Conservation (phyloP, 37 sponge, comb jelly and placozoan species). For the Halichondria panicea region DNA sequence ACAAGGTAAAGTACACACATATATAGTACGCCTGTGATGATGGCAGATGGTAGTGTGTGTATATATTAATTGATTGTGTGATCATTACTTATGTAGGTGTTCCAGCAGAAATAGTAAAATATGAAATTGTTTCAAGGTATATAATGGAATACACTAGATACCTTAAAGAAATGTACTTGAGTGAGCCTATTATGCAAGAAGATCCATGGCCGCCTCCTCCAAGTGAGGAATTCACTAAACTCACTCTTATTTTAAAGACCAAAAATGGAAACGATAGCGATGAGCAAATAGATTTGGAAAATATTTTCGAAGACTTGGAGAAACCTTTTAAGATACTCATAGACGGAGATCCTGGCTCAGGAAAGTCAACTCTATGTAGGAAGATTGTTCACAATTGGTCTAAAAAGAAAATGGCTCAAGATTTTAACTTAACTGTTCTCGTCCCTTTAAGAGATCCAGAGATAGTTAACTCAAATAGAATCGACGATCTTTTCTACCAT, state of each 20-base stretch:
- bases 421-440: background rate
- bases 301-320: background rate
- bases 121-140: background rate
- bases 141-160: background rate
- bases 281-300: background rate
- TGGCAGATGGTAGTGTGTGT: too few relatives aligned
- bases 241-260: conserved; percentile 2
- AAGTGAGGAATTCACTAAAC: background rate
- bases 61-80: too few relatives aligned
- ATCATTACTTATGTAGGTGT: too few relatives aligned
- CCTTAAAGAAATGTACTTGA: background rate
- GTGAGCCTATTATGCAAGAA: background rate
- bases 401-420: background rate
- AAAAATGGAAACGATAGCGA: background rate
- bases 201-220: conserved; percentile 10
- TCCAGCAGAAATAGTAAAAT: too few relatives aligned
- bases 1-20: too few relatives aligned
- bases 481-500: conserved; percentile 3
- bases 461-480: background rate
- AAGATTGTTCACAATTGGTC: background rate
- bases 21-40: too few relatives aligned
- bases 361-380: conserved; percentile 6
- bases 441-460: background rate
- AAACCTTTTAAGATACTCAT: background rate
- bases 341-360: conserved; percentile 12